phyloP scores from a whole-genome alignment of 2,888 invertebrate genomes.

The Coecobrya sp. region DNA sequence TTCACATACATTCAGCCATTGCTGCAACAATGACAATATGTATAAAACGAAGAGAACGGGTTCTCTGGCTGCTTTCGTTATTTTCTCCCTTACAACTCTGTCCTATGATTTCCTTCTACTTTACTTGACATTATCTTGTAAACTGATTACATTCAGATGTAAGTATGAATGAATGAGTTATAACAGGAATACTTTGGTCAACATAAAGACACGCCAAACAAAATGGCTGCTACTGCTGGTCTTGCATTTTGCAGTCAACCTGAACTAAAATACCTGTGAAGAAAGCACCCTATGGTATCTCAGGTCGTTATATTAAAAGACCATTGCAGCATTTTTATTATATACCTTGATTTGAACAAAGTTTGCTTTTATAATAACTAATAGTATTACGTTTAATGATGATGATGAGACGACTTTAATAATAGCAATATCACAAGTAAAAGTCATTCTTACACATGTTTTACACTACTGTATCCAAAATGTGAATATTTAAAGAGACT shows the following conservation, averaged over 20 bases:
- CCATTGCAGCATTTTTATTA: slow-evolving; percentile 1
- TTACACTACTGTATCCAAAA: not conserved
- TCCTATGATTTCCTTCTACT: not conserved
- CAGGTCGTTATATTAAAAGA: slow-evolving; percentile 15
- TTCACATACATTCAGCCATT: slow-evolving; percentile 42
- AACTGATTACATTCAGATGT: not conserved
- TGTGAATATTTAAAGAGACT: not conserved
- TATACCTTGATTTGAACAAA: slow-evolving; percentile 32
- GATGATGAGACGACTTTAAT: slow-evolving; percentile 21
- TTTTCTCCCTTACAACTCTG: not conserved
- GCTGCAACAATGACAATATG: not conserved
- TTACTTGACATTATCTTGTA: slow-evolving; percentile 39
- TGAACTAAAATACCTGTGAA: not conserved
- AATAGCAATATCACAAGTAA: slow-evolving; percentile 13
- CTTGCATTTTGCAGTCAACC: too few relatives aligned
- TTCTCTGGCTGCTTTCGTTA: not conserved
- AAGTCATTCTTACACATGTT: slow-evolving; percentile 39
- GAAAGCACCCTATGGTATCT: not conserved
- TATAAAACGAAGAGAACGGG: not conserved
- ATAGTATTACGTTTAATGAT: slow-evolving; percentile 29
- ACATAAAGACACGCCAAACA: not conserved
- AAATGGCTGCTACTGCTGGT: not conserved
- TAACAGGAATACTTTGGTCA: too few relatives aligned
- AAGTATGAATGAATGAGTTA: not conserved
- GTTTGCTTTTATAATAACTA: not conserved